Evolutionary conservation across 2,113 vertebrate species (phyloP).

Genomic region (Pseudorectes ferrugineus): DNA sequence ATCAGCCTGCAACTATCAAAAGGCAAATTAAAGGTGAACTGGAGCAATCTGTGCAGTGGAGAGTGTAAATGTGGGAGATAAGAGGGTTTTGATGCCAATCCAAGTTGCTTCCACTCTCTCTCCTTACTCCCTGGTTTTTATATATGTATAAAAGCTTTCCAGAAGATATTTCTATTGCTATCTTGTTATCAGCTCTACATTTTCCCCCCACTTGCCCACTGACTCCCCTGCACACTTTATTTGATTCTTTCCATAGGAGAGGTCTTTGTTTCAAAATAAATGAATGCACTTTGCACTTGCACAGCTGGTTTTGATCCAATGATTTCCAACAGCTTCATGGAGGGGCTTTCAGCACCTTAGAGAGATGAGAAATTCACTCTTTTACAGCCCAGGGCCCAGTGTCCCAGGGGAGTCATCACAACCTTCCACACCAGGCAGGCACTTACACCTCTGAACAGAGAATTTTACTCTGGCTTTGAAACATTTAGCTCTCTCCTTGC

Average conservation of each 20-base stretch:
- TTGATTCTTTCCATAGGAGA: background rate
- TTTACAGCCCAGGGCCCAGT: background rate
- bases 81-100: background rate
- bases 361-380: background rate
- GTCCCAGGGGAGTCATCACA: background rate
- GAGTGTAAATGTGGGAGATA: slow-evolving; percentile 2
- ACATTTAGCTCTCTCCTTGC: background rate
- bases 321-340: background rate
- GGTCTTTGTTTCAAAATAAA: background rate
- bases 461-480: background rate
- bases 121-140: background rate
- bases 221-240: background rate
- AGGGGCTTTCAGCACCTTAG: background rate
- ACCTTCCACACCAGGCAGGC: background rate
- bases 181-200: background rate
- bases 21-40: slow-evolving; percentile 71
- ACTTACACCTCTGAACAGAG: background rate
- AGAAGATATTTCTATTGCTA: background rate
- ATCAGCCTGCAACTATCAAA: slow-evolving; percentile 51
- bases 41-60: slow-evolving; percentile 10
- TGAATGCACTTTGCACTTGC: background rate
- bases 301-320: background rate
- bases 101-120: background rate
- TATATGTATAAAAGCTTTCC: background rate
- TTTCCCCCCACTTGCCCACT: background rate